These are phyloP conservation scores for Chrysogorgia sp. DNA, from an alignment of 92 coral and sea anemone genomes.

Conservation along the genomic window DNA sequence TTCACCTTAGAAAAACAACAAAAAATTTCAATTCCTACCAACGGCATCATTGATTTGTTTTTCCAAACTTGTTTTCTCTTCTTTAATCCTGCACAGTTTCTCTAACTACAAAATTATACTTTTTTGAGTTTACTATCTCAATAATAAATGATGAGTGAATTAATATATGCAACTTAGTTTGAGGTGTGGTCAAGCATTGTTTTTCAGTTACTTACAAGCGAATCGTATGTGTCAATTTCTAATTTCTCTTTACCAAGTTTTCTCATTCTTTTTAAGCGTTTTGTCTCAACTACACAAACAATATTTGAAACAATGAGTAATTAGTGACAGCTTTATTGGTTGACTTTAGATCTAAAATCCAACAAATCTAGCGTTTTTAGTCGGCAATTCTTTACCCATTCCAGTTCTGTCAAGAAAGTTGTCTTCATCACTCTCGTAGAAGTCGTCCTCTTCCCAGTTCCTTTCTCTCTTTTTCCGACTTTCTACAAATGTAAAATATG, in stretches of 20 bases:
- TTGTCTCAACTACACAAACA: conserved; percentile 71
- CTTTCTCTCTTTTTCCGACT: conserved; percentile 87
- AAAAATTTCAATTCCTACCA: conserved; percentile 34
- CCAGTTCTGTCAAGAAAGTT: conserved; percentile 95
- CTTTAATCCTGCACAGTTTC: conserved; percentile 10
- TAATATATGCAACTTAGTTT: no score
- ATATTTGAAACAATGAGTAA: not conserved
- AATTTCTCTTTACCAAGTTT: conserved; percentile 69
- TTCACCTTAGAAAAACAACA: not conserved
- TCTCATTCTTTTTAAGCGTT: conserved; percentile 76
- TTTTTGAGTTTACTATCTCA: not conserved
- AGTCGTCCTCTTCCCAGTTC: conserved; percentile 97
- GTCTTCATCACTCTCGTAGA: conserved; percentile 98
- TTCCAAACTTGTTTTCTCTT: conserved; percentile 35
- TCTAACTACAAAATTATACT: conserved; percentile 35
- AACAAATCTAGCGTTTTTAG: not conserved
- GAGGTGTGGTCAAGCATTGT: no score
- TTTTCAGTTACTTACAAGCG: conserved; percentile 59
- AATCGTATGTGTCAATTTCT: conserved; percentile 68
- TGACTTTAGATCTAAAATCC: no score
- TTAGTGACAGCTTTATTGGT: no score
- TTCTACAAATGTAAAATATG: conserved; percentile 52
- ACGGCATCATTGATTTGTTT: conserved; percentile 47
- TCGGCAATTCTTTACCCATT: conserved; percentile 57
- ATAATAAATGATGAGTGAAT: no score